Evolutionary conservation across 1,140 invertebrate species (phyloP), one percentile per base, ranked within the genome.

Genomic region (Myzus persicae): DNA sequence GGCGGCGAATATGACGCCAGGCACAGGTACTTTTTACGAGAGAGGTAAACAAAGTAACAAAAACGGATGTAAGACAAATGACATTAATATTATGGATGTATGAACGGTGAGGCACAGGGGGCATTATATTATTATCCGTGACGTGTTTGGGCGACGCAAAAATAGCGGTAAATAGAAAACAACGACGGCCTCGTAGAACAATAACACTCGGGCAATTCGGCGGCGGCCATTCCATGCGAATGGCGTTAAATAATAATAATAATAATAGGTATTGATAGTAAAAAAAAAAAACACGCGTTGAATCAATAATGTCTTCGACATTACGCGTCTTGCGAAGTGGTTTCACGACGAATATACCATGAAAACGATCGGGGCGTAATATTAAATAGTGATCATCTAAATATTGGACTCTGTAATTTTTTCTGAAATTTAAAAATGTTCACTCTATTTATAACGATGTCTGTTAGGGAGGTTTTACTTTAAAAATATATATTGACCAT

Each of bases 141-240:
- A n/a, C 59, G 59, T 76, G 5, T 76, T n/a, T 76, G n/a, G 31
- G 59, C 46, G n/a, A 22, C n/a, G 51, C 87, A 22, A 54, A 89
- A 89, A 89, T 89, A 89, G 48, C 87, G 48, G 87, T 89, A 89
- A 89, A 54, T 89, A 26, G 87, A 89, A 89, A 89, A 89, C 87
- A 89, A 54, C 46, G 38, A 36, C 31, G 84, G 40, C 40, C 84
- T 87, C 84, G 84, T 42, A n/a, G 46, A 31, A 76, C 59, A 76
- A 76, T 67, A 67, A 67, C 59, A 76, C 14, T 26, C 31, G 26
- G 31, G 11, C 3, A 18, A 76, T 76, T 76, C 59, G 59, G n/a
- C 7, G 31, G 14, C 46, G 11, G 9, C 54, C 26, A 59, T 59
- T 59, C 11, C 26, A 31, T 31, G 26, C 54, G 31, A 59, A 59